Conservation (phyloP, 2,113 vertebrate genomes). For the Pseudonaja textilis region DNA sequence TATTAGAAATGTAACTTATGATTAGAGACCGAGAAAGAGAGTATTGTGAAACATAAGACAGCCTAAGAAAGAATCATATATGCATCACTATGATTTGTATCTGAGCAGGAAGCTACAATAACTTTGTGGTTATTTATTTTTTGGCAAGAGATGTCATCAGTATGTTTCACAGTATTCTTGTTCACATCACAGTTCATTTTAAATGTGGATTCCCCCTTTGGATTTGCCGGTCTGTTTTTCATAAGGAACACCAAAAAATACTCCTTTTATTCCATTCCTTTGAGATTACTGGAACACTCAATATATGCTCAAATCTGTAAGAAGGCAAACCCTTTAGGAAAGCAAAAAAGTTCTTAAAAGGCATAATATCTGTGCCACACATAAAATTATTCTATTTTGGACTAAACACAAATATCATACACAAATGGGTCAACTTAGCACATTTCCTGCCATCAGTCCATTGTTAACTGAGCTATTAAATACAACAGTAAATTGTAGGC, state of each 20-base stretch:
- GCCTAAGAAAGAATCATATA: background rate
- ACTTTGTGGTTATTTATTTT: slow-evolving; percentile 6
- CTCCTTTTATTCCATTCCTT: background rate
- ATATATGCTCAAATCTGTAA: background rate
- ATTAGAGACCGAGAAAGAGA: background rate
- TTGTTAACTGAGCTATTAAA: background rate
- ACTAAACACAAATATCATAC: background rate
- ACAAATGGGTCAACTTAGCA: background rate
- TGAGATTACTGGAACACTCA: background rate
- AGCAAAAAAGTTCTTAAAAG: background rate
- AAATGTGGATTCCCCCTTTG: background rate
- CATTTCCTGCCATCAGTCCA: background rate
- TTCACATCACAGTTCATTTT: slow-evolving; percentile 6
- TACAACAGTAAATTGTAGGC: background rate
- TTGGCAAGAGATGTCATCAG: background rate
- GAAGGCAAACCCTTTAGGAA: background rate
- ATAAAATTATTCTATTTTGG: background rate
- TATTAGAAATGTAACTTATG: background rate
- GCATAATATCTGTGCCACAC: background rate
- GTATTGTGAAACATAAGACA: background rate
- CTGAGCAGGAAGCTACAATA: background rate
- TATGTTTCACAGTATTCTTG: slow-evolving; percentile 1
- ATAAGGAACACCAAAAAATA: background rate
- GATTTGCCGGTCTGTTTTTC: background rate
- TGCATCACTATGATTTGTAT: slow-evolving; percentile 20